These are phyloP conservation scores for Camponotus vicinus DNA, from an alignment of 1,140 invertebrate species.

Conservation along the genomic window DNA sequence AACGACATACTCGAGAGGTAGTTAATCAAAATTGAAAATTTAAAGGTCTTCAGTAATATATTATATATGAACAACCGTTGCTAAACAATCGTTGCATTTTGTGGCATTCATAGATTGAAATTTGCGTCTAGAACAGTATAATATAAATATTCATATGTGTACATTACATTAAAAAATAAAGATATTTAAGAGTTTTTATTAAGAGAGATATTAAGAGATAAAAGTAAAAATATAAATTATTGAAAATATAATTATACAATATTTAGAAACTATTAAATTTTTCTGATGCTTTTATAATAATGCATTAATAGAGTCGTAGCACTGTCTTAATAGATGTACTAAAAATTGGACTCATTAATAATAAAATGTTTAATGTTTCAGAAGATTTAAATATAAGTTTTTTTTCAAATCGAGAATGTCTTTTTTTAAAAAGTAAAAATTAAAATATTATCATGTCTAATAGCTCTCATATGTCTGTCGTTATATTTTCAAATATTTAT, in stretches of 20 bases:
- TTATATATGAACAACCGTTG: constrained; percentile 1
- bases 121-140: background rate
- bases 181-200: background rate
- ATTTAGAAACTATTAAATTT: background rate
- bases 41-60: constrained; percentile 64
- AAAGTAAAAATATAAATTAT: background rate
- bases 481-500: constrained; percentile 18
- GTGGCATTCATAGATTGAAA: background rate
- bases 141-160: background rate
- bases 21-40: constrained; percentile 72
- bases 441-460: background rate
- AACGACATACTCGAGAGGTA: constrained; percentile 61
- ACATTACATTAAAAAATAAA: background rate
- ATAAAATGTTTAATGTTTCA: constrained; percentile 13
- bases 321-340: background rate
- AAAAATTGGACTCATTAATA: background rate
- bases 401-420: background rate
- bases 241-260: background rate
- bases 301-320: background rate
- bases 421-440: background rate
- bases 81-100: constrained; percentile 37
- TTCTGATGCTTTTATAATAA: background rate
- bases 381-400: background rate
- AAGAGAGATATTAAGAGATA: too few relatives aligned
- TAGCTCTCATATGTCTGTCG: background rate